A percentile compares a stretch with the other conserved stretches of the same genome.
phyloP scores from a whole-genome alignment of 2,888 invertebrate species.

The Syrphus vitripennis region DNA sequence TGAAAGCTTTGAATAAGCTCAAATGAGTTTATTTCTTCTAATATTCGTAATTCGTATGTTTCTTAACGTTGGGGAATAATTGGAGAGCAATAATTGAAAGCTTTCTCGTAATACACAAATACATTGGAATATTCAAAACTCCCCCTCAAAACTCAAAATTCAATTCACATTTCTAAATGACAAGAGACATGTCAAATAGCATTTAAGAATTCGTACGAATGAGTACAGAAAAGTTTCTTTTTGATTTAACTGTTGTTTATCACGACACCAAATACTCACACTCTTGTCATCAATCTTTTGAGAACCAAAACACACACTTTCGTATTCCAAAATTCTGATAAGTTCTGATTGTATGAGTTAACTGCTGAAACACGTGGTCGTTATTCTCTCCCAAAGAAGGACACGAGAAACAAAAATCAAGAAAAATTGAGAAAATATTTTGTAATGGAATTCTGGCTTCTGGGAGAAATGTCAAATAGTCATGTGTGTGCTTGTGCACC shows the following conservation, averaged over 20 bases:
- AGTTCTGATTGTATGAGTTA: conserved; percentile 9
- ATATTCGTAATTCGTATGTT: neutral
- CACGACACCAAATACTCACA: conserved; percentile 23
- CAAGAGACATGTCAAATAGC: neutral
- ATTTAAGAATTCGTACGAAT: neutral
- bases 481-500: conserved; percentile 1
- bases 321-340: neutral
- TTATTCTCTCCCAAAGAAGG: neutral
- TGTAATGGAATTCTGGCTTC: conserved; percentile 19
- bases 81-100: neutral
- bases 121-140: neutral
- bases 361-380: conserved; percentile 50
- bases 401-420: neutral
- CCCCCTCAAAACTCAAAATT: neutral
- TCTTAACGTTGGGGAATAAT: neutral
- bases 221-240: neutral
- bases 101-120: conserved; percentile 17
- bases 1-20: conserved; percentile 5
- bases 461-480: conserved; percentile 19
- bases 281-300: neutral
- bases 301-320: neutral
- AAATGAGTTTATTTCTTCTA: neutral
- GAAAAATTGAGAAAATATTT: conserved; percentile 16
- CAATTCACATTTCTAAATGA: neutral
- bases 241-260: conserved; percentile 11